Percentiles rank a stretch among this genome's conserved stretches.
Conservation (phyloP, 1,140 invertebrate genomes). For the Papilio helenus region DNA sequence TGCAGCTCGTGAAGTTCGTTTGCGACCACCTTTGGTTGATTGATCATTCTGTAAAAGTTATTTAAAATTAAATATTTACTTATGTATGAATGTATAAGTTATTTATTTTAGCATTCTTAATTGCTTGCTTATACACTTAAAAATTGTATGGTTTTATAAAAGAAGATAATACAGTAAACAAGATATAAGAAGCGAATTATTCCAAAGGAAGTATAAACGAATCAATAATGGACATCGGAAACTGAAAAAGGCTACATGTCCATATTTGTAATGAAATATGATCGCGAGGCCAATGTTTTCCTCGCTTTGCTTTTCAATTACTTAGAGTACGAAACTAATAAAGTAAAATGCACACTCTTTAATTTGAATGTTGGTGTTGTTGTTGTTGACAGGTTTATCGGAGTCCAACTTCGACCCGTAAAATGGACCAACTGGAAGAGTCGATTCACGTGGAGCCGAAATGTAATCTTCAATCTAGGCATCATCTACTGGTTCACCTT, state of each 20-base stretch:
- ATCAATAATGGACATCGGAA: background rate
- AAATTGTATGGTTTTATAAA: background rate
- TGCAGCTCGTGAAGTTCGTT: slow-evolving; percentile 61
- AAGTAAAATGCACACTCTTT: too few species aligned
- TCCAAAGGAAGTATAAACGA: background rate
- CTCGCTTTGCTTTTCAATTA: too few species aligned
- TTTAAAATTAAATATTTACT: background rate
- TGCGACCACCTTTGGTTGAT: slow-evolving; percentile 62
- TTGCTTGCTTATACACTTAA: background rate
- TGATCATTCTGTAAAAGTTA: slow-evolving; percentile 63
- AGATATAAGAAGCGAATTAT: background rate
- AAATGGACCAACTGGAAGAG: too few species aligned
- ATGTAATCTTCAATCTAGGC: too few species aligned
- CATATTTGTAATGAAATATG: background rate
- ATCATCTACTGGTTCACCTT: too few species aligned
- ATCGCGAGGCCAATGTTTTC: too few species aligned
- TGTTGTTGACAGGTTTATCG: too few species aligned
- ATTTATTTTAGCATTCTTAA: background rate
- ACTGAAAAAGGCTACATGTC: background rate
- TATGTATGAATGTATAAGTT: background rate
- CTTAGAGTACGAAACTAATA: too few species aligned
- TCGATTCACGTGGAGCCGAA: too few species aligned
- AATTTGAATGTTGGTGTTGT: too few species aligned
- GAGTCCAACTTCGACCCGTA: too few species aligned
- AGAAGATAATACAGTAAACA: background rate